Base-by-base conservation (phyloP, 2,113 vertebrate species). In the Nibea albiflora region DNA sequence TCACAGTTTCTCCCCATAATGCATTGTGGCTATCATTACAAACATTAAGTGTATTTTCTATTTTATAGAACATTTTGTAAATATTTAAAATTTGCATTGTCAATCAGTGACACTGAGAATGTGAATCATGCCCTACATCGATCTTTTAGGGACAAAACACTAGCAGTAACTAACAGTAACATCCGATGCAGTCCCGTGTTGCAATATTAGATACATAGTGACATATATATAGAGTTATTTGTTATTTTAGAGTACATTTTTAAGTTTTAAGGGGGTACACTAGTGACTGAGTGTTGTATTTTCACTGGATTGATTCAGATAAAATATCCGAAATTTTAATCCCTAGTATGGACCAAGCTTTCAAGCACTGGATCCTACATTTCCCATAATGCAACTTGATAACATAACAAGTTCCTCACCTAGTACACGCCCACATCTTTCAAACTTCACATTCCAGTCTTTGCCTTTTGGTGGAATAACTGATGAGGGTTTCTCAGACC, bases 331-430 rank as follows among this genome's bases (percentile, higher is more conserved):
- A 0, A 31, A 24, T 12, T 63, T 42, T 19, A 26, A 28, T 63
- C 6, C 15, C 5, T 17, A 8, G 15, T 50, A 17, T 22, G 26
- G 7, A 12, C 11, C 19, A 24, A 24, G 10, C 47, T 26, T 24
- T 75, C 31, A 28, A 26, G 35, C 26, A 22, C 47, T 52, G 26
- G 26, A 75, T 54, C n/a, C 31, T 53, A 54, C 49, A 65, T 64
- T 54, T 54, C 61, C 49, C 73, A 54, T 54, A 12, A 11, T 46
- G 61, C 35, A 75, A 4, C 22, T 44, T 5, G 22, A 39, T 12
- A 74, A 3, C 9, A 4, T 60, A 5, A 47, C 12, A 44, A 6
- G 56, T 28, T 46, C 17, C 53, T 71, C 19, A 2, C 22, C 6
- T 47, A 11, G 42, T 31, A 15, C 44, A 72, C 4, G 7, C 11